Conservation (phyloP, 2,113 vertebrate species). For the Nanorana parkeri region DNA sequence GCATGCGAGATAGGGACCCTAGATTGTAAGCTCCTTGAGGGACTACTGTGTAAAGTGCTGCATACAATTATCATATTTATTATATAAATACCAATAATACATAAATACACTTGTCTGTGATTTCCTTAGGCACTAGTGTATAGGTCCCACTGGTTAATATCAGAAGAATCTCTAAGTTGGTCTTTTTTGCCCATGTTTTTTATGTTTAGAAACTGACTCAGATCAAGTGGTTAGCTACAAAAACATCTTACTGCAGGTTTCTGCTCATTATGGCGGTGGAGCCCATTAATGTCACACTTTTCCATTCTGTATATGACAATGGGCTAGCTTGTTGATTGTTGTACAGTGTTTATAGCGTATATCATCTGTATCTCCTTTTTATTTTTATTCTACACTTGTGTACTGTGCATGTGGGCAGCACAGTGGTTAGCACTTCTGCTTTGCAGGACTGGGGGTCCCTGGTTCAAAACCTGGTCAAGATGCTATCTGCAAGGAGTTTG, state of each 20-base stretch:
- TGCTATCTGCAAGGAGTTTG: too few species aligned
- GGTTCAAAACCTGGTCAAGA: too few species aligned
- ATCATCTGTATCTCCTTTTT: neutral
- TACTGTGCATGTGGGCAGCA: too few species aligned
- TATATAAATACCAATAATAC: too few species aligned
- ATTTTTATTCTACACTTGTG: too few species aligned
- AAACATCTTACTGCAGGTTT: neutral
- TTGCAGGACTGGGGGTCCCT: too few species aligned
- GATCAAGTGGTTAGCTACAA: conserved; percentile 4
- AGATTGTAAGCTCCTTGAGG: too few species aligned
- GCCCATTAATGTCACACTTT: neutral
- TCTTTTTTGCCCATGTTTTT: conserved; percentile 1
- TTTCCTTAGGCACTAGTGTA: neutral
- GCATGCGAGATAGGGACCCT: too few species aligned
- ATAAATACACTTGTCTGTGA: neutral
- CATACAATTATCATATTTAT: too few species aligned
- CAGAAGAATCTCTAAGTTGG: neutral
- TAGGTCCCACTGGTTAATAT: neutral
- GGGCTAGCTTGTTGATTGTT: neutral
- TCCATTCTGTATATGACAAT: conserved; percentile 4
- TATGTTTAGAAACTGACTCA: neutral
- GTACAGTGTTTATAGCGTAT: neutral
- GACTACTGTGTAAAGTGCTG: too few species aligned
- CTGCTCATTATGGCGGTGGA: neutral
- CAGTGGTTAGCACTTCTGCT: too few species aligned